These are phyloP conservation scores for Hippocampus zosterae DNA, from an alignment of 2,113 vertebrate species.

Conservation along the genomic window DNA sequence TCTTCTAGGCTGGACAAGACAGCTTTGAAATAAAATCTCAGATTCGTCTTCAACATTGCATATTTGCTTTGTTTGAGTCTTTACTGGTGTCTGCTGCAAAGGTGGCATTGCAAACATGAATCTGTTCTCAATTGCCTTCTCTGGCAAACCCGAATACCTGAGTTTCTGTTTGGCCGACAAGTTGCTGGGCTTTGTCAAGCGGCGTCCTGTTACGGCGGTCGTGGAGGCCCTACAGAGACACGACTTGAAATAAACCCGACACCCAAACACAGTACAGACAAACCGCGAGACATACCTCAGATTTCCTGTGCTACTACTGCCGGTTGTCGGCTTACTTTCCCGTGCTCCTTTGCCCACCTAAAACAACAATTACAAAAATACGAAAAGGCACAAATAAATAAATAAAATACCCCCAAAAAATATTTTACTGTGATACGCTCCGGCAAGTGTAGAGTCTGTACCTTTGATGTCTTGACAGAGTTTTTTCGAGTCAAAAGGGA, in stretches of 20 bases:
- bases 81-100: too few species aligned
- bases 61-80: too few species aligned
- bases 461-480: neutral
- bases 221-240: conserved; percentile 4
- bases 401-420: neutral
- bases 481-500: neutral
- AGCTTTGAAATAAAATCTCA: neutral
- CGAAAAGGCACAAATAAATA: neutral
- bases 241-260: rapidly evolving
- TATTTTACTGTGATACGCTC: neutral
- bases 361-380: neutral
- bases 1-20: neutral
- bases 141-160: conserved; percentile 27
- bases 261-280: too few species aligned
- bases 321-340: conserved; percentile 8
- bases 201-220: conserved; percentile 11
- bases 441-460: neutral
- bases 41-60: too few species aligned
- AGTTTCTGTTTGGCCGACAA: conserved; percentile 20
- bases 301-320: conserved; percentile 49
- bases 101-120: too few species aligned
- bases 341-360: conserved; percentile 26
- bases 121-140: too few species aligned
- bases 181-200: conserved; percentile 5
- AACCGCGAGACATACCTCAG: conserved; percentile 23